These are phyloP conservation scores for Tachypleus tridentatus DNA, from an alignment of 1,140 invertebrate species.

Conservation along the genomic window DNA sequence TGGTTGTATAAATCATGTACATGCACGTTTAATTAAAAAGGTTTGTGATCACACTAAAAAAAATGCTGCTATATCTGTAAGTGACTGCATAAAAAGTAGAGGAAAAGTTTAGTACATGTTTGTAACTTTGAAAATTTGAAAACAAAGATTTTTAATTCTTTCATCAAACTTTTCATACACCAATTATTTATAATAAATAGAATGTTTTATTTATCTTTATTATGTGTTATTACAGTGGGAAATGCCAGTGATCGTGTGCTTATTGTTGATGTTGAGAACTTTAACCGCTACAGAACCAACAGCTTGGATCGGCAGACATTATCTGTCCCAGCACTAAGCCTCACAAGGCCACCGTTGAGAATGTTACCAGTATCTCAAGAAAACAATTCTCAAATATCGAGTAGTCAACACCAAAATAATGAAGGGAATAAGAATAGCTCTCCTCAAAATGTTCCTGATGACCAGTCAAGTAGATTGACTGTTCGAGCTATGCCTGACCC, in stretches of 20 bases:
- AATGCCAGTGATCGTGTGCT: slow-evolving; percentile 51
- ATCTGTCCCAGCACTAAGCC: slow-evolving; percentile 4
- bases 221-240: slow-evolving; percentile 26
- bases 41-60: no score
- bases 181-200: no score
- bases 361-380: slow-evolving; percentile 17
- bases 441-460: slow-evolving; percentile 2
- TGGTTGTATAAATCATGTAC: no score
- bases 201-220: not conserved
- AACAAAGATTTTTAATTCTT: no score
- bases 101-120: no score
- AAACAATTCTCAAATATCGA: slow-evolving; percentile 6
- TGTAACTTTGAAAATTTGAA: no score
- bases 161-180: no score
- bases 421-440: slow-evolving; percentile 5
- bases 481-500: slow-evolving; percentile 42
- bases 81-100: no score
- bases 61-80: no score
- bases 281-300: slow-evolving; percentile 33
- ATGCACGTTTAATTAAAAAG: no score
- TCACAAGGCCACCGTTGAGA: slow-evolving; percentile 7
- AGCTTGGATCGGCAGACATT: slow-evolving; percentile 21
- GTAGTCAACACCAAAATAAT: slow-evolving; percentile 8
- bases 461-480: slow-evolving; percentile 31
- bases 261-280: slow-evolving; percentile 58